These are phyloP conservation scores for Drosophila ficusphila DNA, from an alignment of 1,140 invertebrate genomes.

Conservation along the genomic window DNA sequence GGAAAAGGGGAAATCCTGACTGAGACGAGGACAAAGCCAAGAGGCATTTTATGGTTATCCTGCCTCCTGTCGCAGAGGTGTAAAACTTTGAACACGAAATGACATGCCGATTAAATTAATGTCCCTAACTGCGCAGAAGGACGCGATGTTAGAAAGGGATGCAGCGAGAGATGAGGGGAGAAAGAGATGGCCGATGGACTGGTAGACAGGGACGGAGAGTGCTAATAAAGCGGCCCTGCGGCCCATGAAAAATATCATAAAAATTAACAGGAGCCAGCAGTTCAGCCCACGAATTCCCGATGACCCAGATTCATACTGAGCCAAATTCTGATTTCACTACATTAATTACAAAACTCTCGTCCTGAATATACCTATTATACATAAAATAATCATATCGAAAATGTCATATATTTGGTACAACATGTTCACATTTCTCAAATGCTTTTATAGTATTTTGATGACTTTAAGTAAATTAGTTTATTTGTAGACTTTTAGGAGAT, in stretches of 20 bases:
- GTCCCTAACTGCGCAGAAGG: conserved; percentile 18
- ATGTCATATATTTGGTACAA: too few relatives aligned
- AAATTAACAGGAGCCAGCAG: background rate
- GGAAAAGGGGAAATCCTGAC: background rate
- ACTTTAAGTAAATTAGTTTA: too few relatives aligned
- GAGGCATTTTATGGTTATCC: conserved; percentile 46
- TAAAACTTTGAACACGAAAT: conserved; percentile 59
- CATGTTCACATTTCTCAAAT: too few relatives aligned
- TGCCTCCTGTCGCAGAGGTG: conserved; percentile 31
- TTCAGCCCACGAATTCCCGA: background rate
- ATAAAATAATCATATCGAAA: too few relatives aligned
- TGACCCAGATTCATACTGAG: background rate
- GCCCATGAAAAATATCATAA: conserved; percentile 32
- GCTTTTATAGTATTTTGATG: too few relatives aligned
- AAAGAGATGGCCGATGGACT: background rate
- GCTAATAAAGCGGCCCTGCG: conserved; percentile 36
- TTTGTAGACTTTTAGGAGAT: too few relatives aligned
- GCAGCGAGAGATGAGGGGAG: too few relatives aligned
- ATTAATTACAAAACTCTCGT: too few relatives aligned
- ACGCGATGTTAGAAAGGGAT: background rate
- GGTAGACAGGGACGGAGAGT: background rate
- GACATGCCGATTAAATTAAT: conserved; percentile 60
- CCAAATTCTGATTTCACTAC: too few relatives aligned
- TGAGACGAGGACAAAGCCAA: conserved; percentile 21
- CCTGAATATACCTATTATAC: too few relatives aligned